Evolutionary conservation across 2,113 vertebrate species (phyloP), one percentile per base, ranked within the genome.

Genomic region (Capreolus pygargus): DNA sequence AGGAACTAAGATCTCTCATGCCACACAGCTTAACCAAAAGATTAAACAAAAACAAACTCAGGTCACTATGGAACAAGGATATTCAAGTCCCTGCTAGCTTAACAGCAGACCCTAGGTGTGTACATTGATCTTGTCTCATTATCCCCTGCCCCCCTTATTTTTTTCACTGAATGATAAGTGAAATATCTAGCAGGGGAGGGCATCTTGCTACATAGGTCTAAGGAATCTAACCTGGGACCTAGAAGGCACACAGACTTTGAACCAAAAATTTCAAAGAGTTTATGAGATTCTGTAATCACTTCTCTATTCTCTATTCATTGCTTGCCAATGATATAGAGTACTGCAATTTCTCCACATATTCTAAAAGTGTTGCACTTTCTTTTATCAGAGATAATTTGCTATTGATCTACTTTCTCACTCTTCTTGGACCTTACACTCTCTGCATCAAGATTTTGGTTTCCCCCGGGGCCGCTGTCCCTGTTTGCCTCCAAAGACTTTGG

Each of bases 381-480:
- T 84, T 81, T 81, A 81, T 45, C 43, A 74, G 58, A 45, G 27
- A 93, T 74, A 64, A n/a, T 67, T 79, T 94, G n/a, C 67, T 90
- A 30, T 10, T 95, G 82, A 81, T 74, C 23, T 67, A 81, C n/a
- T 33, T 85, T 55, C 33, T 85, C n/a, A 70, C 70, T 93, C 10
- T 93, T 76, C 54, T 91, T 82, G 25, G 33, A 74, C 6, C 43
- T 60, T 39, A 89, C 11, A 27, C 45, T 15, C n/a, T 33, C 47
- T 91, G 84, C n/a, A 30, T 74, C 30, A 85, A 94, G 30, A 91
- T 91, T 74, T 97, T 91, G 57, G 57, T 88, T 79, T 97, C 27
- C 47, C 9, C 47, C 5, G 3, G 7, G 8, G 7, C 11, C 70
- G 79, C 52, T 54, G 17, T 58, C 27, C 7, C 90, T 1, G 7